Evolutionary conservation across 2,797 vertebrate genomes (phyloP), one percentile per base, ranked within the genome.

Genomic region (Enteromius paludinosus): DNA sequence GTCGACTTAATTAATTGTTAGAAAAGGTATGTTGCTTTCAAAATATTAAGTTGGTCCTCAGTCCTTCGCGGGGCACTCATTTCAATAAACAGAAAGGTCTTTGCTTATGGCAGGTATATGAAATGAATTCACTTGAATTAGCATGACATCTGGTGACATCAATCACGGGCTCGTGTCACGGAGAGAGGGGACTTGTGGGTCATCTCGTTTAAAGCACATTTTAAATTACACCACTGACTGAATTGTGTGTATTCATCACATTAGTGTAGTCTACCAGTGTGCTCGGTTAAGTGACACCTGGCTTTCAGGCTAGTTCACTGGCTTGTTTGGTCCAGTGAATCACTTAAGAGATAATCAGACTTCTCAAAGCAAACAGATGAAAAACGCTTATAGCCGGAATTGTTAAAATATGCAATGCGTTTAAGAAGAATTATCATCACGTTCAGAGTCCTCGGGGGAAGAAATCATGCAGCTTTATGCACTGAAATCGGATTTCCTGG

Each of bases 401-500:
- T 69, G 49, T 68, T 76, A 70, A 72, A 78, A 77, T 20, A 45
- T 76, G 74, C 71, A 54, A 49, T 73, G 41, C 78, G 76, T 80
- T 76, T 69, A 75, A 78, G 64, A 80, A 4, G 5, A 71, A 59
- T 43, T 43, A 59, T 25, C 6, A 23, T 61, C 38, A 23, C n/a
- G 25, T 70, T 70, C 15, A 54, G 56, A 33, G 28, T 28, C 33
- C 73, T 75, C 30, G 25, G 54, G 23, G 8, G 10, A 75, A 81
- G 25, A 87, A 89, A 86, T 68, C 68, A 45, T 66, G 61, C 45
- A 77, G 78, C 81, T 82, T 83, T 80, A 64, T 43, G 49, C 20
- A 14, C 33, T 30, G 20, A 72, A 82, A 89, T 87, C 47, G 79
- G 74, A 84, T 90, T 82, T 84, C 56, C 64, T 74, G 45, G 86